Conservation (phyloP, 1,140 invertebrate species). For the Agrypnia vestita region DNA sequence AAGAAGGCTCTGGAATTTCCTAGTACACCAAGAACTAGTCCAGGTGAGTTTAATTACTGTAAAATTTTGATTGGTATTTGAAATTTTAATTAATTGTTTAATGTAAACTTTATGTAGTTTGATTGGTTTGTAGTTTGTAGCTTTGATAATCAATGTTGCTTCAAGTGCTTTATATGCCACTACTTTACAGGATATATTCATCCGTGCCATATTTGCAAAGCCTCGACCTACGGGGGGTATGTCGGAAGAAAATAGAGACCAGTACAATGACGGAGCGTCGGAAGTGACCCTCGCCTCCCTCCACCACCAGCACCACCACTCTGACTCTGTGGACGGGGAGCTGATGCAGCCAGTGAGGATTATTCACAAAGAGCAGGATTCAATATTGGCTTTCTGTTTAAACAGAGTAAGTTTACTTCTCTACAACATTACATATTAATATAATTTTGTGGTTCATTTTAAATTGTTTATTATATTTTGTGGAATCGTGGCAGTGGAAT, state of each 20-base stretch:
- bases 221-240: constrained; percentile 69
- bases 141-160: too few relatives aligned
- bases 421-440: not conserved
- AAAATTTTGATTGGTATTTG: too few relatives aligned
- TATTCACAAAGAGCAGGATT: constrained; percentile 99
- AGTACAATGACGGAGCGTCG: constrained; percentile 58
- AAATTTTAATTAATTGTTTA: too few relatives aligned
- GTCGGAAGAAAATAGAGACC: constrained; percentile 65
- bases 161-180: too few relatives aligned
- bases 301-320: constrained; percentile 61
- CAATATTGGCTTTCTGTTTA: constrained; percentile 97
- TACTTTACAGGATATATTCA: constrained; percentile 85
- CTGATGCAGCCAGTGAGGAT: constrained; percentile 91
- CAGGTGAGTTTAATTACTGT: constrained; percentile 71
- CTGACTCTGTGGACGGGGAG: constrained; percentile 69
- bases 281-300: constrained; percentile 58
- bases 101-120: too few relatives aligned
- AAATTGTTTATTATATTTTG: not conserved
- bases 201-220: constrained; percentile 94
- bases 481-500: constrained; percentile 80
- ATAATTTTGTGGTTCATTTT: not conserved
- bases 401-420: constrained; percentile 43
- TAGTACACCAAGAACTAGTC: constrained; percentile 93
- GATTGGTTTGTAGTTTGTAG: too few relatives aligned
- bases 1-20: constrained; percentile 92